Evolutionary conservation across 2,888 invertebrate species (phyloP), one percentile per base, ranked within the genome.

Genomic region (Volucella inflata): DNA sequence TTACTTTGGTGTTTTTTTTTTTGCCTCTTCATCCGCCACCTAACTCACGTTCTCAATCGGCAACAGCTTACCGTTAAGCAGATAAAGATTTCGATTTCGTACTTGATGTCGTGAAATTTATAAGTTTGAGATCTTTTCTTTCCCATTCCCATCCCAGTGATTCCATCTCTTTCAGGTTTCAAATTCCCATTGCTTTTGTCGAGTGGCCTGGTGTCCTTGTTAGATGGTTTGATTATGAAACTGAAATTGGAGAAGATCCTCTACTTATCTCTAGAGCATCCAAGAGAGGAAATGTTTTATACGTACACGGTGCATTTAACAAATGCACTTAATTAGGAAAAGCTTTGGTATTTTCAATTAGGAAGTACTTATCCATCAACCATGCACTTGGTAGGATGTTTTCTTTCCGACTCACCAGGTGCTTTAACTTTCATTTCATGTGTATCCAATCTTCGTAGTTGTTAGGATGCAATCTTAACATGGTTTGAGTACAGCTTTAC

Each of bases 31-130:
- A 30, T 30, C 30, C 6, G 30, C 30, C 30, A 30, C 30, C 30
- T 6, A 0, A 30, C 6, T 6, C 30, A 30, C 30, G 30, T 30
- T 30, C 30, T 68, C 76, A 85, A 81, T 85, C 81, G 85, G 85
- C 42, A 85, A 81, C 76, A 85, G 85, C 85, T 85, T 85, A 77
- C 71, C 80, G 85, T 76, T 80, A 81, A 85, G 85, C 76, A 77
- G 85, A 85, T 85, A 85, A 85, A 80, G 85, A 85, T 85, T 80
- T 85, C 85, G 85, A 85, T 85, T 79, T 72, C 67, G 72, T 79
- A 76, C 79, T 79, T 84, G 84, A 84, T 79, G 80, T 72, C 75
- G 50, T 85, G 80, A 85, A 85, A 85, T 85, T 85, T 81, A 85
- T 85, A 80, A 85, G 85, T 76, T 85, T 85, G 70, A 85, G 71